phyloP scores from a whole-genome alignment of 2,113 vertebrate genomes.

The Aegithalos caudatus region DNA sequence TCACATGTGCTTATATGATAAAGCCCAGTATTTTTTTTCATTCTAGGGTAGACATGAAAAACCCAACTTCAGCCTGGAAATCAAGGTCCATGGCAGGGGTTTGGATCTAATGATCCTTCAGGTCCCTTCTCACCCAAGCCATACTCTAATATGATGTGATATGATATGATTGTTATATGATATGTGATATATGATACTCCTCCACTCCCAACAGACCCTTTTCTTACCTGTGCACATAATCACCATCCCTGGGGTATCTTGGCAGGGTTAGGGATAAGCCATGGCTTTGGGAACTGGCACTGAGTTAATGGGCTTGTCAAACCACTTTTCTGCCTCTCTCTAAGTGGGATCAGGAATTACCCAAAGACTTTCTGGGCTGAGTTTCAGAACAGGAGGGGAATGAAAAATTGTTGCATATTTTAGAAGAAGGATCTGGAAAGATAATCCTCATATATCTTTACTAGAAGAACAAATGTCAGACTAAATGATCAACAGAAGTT shows the following conservation, averaged over 20 bases:
- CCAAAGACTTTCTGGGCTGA: not conserved
- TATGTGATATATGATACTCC: not conserved
- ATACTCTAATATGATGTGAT: not conserved
- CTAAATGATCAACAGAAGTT: not conserved
- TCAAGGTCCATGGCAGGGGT: not conserved
- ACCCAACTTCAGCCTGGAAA: not conserved
- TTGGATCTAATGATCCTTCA: not conserved
- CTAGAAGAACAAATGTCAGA: not conserved
- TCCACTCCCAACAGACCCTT: not conserved
- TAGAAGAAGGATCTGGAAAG: not conserved
- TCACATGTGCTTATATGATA: not conserved
- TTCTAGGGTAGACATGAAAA: not conserved
- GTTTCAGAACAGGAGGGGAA: not conserved
- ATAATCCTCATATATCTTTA: not conserved
- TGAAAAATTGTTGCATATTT: not conserved
- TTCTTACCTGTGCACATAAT: not conserved
- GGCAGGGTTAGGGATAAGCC: not conserved
- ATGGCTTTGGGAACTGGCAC: not conserved
- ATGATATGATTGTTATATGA: not conserved
- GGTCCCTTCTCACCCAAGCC: not conserved
- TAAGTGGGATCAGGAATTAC: not conserved
- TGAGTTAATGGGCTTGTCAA: not conserved
- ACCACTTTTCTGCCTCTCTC: not conserved
- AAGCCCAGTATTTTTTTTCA: not conserved
- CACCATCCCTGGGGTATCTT: not conserved